Conservation (phyloP, 2,113 vertebrate species). For the Zosterops japonicus region DNA sequence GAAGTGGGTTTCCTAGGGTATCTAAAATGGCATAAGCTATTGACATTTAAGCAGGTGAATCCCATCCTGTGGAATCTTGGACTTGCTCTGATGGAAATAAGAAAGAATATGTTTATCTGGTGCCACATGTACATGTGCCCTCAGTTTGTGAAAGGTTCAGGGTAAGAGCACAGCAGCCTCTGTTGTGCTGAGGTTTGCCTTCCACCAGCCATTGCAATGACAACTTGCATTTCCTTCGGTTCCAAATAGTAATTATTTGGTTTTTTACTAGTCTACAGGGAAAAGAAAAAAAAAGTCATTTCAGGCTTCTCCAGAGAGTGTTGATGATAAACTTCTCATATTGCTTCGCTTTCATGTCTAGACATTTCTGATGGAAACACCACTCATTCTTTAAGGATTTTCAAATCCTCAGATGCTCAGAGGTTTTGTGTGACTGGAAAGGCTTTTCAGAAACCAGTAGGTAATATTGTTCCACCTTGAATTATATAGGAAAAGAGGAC, state of each 20-base stretch:
- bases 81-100: background rate
- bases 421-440: background rate
- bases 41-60: background rate
- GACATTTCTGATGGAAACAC: slow-evolving; percentile 1
- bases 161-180: background rate
- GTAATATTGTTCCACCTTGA: background rate
- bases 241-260: slow-evolving; percentile 1
- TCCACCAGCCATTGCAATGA: background rate
- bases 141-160: background rate
- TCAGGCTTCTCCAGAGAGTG: background rate
- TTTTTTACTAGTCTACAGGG: background rate
- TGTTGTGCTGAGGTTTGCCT: background rate
- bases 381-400: background rate
- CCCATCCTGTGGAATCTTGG: background rate
- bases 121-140: fast-evolving
- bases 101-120: background rate
- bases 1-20: background rate
- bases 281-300: background rate
- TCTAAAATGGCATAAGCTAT: background rate
- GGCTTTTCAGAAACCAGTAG: background rate
- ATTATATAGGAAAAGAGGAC: background rate
- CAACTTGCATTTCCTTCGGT: background rate
- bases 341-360: background rate
- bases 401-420: background rate
- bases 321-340: background rate